Percentiles rank a stretch among this genome's conserved stretches.
Evolutionary conservation across 2,113 vertebrate species (phyloP).

Genomic region (Halcyon malimbica): DNA sequence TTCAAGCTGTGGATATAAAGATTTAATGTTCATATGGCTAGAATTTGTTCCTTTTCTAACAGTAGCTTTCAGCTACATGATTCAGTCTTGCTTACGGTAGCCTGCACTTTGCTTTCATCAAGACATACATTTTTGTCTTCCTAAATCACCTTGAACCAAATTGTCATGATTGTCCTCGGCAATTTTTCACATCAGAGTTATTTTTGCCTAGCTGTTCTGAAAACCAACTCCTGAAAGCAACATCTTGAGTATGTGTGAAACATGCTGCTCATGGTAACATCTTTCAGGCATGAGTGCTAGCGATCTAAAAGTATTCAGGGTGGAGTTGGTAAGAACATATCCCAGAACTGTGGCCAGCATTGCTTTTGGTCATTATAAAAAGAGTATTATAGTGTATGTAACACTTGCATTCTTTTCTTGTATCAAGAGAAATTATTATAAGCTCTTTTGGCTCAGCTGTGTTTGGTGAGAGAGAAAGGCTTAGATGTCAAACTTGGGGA

Average conservation of each 20-base stretch:
- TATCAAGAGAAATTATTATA: neutral
- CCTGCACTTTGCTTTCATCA: neutral
- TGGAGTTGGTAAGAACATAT: neutral
- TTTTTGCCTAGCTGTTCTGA: neutral
- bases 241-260: neutral
- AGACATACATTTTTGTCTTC: neutral
- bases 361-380: neutral
- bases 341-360: neutral
- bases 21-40: neutral
- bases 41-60: neutral
- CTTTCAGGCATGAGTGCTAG: neutral
- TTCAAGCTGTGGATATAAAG: conserved; percentile 10
- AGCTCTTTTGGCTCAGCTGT: neutral
- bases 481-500: neutral
- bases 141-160: neutral
- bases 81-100: neutral
- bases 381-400: neutral
- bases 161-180: neutral
- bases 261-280: neutral
- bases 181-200: neutral
- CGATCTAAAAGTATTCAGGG: neutral
- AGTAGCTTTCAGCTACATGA: neutral
- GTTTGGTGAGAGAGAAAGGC: neutral
- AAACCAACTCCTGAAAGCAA: neutral
- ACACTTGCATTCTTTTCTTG: neutral